Conservation (phyloP, 2,888 invertebrate genomes). For the Mactromeris polynyma region DNA sequence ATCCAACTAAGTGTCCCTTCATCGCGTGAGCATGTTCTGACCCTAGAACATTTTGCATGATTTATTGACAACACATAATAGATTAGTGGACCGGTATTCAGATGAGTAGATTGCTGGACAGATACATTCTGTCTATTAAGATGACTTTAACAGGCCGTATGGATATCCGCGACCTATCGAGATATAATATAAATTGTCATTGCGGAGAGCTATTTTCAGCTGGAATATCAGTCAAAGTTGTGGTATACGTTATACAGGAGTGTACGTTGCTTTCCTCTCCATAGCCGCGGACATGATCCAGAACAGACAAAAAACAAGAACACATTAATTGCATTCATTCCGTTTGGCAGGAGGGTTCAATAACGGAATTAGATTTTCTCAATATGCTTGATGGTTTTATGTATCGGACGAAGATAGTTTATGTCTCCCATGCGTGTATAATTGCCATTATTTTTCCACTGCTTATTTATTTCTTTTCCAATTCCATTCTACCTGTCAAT, state of each 20-base stretch:
- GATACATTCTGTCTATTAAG: neutral
- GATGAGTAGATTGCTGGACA: neutral
- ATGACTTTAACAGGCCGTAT: constrained; percentile 12
- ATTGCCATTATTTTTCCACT: constrained; percentile 61
- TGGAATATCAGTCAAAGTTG: constrained; percentile 11
- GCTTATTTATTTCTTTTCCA: constrained; percentile 48
- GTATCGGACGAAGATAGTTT: constrained; percentile 59
- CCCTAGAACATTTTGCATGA: constrained; percentile 3
- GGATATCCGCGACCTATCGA: constrained; percentile 6
- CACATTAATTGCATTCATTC: constrained; percentile 46
- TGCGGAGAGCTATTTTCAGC: neutral
- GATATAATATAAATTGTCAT: constrained; percentile 27
- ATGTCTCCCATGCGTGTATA: constrained; percentile 60
- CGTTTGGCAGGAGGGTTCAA: constrained; percentile 38
- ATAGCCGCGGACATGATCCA: constrained; percentile 29
- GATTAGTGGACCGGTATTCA: neutral
- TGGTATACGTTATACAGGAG: neutral
- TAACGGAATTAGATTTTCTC: constrained; percentile 58
- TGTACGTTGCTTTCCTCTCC: neutral
- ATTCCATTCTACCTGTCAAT: constrained; percentile 43
- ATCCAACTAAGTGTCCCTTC: neutral
- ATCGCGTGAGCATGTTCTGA: neutral
- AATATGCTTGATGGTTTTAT: constrained; percentile 63
- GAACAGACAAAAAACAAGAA: constrained; percentile 42
- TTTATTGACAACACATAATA: neutral